Conservation (phyloP, 1,140 invertebrate genomes). For the Calephelis virginiensis region DNA sequence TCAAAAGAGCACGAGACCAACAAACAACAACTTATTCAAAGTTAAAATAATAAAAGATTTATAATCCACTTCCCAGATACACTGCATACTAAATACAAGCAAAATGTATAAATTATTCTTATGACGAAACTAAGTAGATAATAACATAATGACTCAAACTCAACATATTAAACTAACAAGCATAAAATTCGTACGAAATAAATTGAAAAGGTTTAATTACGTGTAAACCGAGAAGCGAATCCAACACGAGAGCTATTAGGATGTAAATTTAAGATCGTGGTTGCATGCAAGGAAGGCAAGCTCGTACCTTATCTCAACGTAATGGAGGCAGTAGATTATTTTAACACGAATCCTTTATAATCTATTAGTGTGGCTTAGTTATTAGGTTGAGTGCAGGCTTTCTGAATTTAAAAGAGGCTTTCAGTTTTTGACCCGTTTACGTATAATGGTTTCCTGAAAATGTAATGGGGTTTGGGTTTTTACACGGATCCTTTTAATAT, state of each 20-base stretch:
- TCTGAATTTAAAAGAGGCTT: conserved; percentile 1
- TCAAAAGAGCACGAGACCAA: too few relatives aligned
- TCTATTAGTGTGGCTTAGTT: conserved; percentile 18
- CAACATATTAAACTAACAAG: too few relatives aligned
- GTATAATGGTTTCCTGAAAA: neutral
- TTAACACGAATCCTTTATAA: conserved; percentile 23
- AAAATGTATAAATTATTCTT: too few relatives aligned
- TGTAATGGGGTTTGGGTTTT: too few relatives aligned
- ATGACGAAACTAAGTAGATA: too few relatives aligned
- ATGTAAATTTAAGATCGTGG: conserved; percentile 27
- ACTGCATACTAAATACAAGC: too few relatives aligned
- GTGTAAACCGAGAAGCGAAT: conserved; percentile 4
- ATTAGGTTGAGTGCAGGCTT: conserved; percentile 12
- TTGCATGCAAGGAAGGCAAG: conserved; percentile 19
- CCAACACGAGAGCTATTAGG: conserved; percentile 21
- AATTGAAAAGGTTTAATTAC: conserved; percentile 7
- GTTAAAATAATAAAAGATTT: too few relatives aligned
- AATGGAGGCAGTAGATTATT: conserved; percentile 28
- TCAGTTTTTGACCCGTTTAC: conserved; percentile 1
- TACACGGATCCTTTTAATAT: too few relatives aligned
- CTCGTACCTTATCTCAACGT: conserved; percentile 25
- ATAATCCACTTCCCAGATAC: too few relatives aligned
- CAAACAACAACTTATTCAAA: too few relatives aligned
- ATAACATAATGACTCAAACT: too few relatives aligned
- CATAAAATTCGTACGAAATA: neutral